phyloP scores from a whole-genome alignment of 2,888 invertebrate species.

The Lysandra coridon region DNA sequence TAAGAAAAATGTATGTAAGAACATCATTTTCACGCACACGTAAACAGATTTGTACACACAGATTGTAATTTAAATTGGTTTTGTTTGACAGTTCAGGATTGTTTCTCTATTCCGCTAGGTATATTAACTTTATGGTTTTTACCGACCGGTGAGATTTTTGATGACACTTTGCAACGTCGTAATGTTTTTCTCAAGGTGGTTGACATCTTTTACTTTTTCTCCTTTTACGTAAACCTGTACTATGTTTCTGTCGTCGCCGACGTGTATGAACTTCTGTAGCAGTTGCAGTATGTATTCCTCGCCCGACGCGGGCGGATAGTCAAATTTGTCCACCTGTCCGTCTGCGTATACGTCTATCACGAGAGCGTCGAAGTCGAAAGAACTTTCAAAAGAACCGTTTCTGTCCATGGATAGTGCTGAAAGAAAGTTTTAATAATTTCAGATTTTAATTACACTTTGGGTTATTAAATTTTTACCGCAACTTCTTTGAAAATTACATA shows the following conservation, averaged over 20 bases:
- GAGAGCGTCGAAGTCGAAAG: conserved; percentile 94
- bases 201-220: conserved; percentile 52
- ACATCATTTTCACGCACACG: no score
- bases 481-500: no score
- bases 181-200: background rate
- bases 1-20: no score
- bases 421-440: conserved; percentile 41
- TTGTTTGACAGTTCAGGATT: no score
- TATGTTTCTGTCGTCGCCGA: conserved; percentile 93
- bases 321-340: conserved; percentile 77
- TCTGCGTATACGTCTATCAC: conserved; percentile 83
- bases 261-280: conserved; percentile 87
- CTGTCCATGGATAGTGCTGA: conserved; percentile 86
- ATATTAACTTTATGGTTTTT: no score
- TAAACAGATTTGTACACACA: no score
- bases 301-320: conserved; percentile 46
- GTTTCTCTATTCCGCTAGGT: no score
- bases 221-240: conserved; percentile 88
- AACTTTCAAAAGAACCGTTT: conserved; percentile 89
- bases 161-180: background rate
- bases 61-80: no score
- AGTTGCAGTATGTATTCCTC: conserved; percentile 79
- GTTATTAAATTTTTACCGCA: no score
- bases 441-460: background rate
- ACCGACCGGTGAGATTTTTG: background rate